Evolutionary conservation across 2,888 invertebrate genomes (phyloP), one percentile per base, ranked within the genome.

Genomic region (Prenolepis imparis): DNA sequence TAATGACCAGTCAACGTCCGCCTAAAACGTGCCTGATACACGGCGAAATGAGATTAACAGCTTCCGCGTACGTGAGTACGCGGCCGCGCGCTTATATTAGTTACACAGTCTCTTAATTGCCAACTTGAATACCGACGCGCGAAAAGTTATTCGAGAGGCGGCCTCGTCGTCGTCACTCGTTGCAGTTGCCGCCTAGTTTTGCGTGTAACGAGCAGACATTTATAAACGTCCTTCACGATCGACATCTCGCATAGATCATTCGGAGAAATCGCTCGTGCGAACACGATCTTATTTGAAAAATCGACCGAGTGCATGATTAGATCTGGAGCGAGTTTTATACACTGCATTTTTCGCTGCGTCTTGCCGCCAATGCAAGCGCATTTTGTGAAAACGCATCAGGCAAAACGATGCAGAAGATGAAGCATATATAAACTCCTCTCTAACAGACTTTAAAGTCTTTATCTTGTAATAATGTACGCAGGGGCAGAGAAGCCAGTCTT

Each of bases 21-120:
- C 66, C 36, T 82, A 67, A 84, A 73, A 86, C 75, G 77, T 70
- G 66, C 63, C 32, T 39, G 89, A 89, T 89, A 82, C 67, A 74
- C 74, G 87, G 64, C 83, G 86, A 89, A 90, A 90, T 82, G 86
- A 88, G 88, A 90, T 90, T 90, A 90, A 90, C 87, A 84, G 84
- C 81, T 83, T 83, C 68, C 78, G 55, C 82, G 84, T 77, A 72
- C 67, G 64, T 82, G 68, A 70, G 70, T 36, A 63, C 68, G n/a
- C 67, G 48, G 6, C n/a, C n/a, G 67, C 41, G 85, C 82, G n/a
- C 64, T 21, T 82, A 84, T 83, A 84, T 86, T 86, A 85, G 81
- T 89, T 87, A 83, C 84, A 70, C 68, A 84, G 86, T 81, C 87
- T 89, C 86, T 89, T 89, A 89, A 89, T 89, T 88, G 84, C 80